Percentiles rank a stretch among this genome's conserved stretches.
Evolutionary conservation across 2,888 invertebrate species (phyloP).

Genomic region (Listrodromus nycthemerus): DNA sequence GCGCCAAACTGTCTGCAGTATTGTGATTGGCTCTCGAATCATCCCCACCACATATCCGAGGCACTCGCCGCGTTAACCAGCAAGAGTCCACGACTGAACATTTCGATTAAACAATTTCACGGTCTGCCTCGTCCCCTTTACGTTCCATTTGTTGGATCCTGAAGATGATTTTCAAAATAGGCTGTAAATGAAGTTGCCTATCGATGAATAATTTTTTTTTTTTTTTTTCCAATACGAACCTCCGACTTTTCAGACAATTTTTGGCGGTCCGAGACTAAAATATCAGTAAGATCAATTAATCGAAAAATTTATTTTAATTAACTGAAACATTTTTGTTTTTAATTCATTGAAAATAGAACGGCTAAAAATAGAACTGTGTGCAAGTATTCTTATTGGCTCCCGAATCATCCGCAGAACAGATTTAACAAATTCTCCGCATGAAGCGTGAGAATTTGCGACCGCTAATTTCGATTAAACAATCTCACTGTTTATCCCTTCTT

Average conservation of each 20-base stretch:
- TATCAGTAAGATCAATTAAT: no score
- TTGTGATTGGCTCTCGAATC: conserved; percentile 72
- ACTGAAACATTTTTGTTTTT: no score
- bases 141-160: not conserved
- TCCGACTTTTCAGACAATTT: no score
- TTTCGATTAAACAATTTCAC: not conserved
- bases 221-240: no score
- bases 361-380: conserved; percentile 72
- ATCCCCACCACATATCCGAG: conserved; percentile 55
- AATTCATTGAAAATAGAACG: no score
- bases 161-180: not conserved
- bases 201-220: no score
- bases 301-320: no score
- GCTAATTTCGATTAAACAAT: not conserved
- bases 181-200: no score
- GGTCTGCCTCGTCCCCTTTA: not conserved
- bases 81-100: not conserved
- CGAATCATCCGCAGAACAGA: conserved; percentile 60
- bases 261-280: no score
- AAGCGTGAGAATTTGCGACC: not conserved
- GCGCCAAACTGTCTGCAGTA: conserved; percentile 78
- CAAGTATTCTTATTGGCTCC: conserved; percentile 73
- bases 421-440: not conserved
- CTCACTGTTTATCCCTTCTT: not conserved
- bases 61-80: not conserved